Base-by-base conservation (phyloP, 1,140 invertebrate genomes). In the Cherax quadricarinatus region DNA sequence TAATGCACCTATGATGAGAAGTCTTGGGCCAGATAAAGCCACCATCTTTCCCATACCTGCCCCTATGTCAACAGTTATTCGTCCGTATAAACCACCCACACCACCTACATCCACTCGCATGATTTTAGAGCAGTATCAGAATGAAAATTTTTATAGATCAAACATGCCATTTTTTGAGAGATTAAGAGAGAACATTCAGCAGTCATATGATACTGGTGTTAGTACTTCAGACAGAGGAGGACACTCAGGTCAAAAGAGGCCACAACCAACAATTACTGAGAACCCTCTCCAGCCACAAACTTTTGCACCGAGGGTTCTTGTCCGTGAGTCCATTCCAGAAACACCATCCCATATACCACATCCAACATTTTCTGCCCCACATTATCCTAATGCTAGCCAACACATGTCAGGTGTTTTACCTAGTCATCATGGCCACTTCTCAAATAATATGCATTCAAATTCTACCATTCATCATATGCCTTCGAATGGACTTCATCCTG, bases 11-110 rank as follows among this genome's bases (percentile, higher is more conserved):
- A 53, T 86, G 49, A 84, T 85, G 62, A 90, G 88, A 78, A 91
- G 90, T 79, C 90, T 91, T 87, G 90, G 90, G 48, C 75, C 70
- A 73, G 90, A 91, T 53, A 91, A 91, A 82, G 90, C 90, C 53
- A 86, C 84, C 30, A 91, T 91, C 79, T 91, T 87, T 73, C 84
- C 90, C 6, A 87, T 91, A 81, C 78, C 90, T 62, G 24, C 90
- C 53, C 78, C 90, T 14, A 73, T 84, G 51, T 49, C 90, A 30
- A 24, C 73, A 70, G 53, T 49, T 51, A 81, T 91, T 24, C 84
- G 85, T 48, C 84, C 83, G 0, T 91, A 70, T 78, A 91, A 60
- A 21, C 79, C 90, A 16, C 51, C 84, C 30, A 24, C 78, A 81
- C 51, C 75, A 87, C 84, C 84, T 30, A 3, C 82, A 10, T 49